A percentile compares a stretch with the other conserved stretches of the same genome.
These are phyloP conservation scores for Corythaixoides concolor DNA, from an alignment of 2,113 vertebrate genomes.

Conservation along the genomic window DNA sequence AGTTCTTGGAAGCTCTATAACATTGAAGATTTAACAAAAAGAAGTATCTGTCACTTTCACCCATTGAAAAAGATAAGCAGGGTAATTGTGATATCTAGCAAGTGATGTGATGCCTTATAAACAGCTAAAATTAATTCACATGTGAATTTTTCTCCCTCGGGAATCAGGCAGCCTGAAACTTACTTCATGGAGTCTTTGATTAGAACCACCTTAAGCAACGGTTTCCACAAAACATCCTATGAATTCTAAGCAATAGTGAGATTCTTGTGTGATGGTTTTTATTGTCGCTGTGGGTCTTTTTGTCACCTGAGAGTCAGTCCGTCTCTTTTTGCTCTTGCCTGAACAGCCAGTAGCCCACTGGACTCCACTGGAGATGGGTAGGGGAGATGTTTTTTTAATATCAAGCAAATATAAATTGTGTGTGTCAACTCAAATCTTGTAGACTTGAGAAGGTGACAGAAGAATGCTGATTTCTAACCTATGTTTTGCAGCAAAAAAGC, in stretches of 20 bases:
- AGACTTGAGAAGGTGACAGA: neutral
- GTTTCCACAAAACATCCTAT: neutral
- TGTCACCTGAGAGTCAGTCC: neutral
- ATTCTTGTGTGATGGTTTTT: neutral
- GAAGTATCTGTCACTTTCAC: neutral
- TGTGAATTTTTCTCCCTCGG: neutral
- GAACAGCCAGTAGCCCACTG: neutral
- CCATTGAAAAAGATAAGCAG: neutral
- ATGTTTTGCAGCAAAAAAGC: neutral
- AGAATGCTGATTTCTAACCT: neutral
- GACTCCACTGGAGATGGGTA: fast-evolving
- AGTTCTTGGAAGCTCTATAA: neutral
- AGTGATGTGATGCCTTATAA: neutral
- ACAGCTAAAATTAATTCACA: neutral
- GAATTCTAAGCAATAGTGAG: neutral
- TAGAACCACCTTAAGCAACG: neutral
- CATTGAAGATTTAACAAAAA: neutral
- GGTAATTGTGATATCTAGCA: neutral
- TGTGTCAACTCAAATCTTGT: neutral
- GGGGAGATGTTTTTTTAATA: neutral
- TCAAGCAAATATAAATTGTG: fast-evolving
- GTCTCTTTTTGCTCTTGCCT: neutral
- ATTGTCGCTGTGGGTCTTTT: neutral
- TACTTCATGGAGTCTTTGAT: neutral
- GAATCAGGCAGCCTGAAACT: neutral